Evolutionary conservation across 2,113 vertebrate species (phyloP).

Genomic region (Notothenia coriiceps): DNA sequence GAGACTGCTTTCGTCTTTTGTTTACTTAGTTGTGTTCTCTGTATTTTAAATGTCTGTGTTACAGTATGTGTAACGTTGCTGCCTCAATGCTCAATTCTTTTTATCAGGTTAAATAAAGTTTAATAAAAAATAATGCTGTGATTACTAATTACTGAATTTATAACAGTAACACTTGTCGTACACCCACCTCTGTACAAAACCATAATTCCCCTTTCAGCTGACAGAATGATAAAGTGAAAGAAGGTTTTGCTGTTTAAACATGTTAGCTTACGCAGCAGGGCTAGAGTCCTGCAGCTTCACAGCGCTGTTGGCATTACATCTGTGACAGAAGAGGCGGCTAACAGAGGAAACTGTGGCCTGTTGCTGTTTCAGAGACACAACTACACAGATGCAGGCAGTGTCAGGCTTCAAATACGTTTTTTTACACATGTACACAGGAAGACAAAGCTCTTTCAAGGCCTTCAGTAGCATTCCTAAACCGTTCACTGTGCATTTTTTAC

Average conservation of each 20-base stretch:
- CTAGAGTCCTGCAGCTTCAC: slow-evolving; percentile 28
- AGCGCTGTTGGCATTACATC: slow-evolving; percentile 29
- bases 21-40: too few species aligned
- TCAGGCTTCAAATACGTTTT: not conserved
- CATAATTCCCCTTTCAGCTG: not conserved
- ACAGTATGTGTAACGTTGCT: too few species aligned
- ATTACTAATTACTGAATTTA: too few species aligned
- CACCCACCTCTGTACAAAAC: too few species aligned
- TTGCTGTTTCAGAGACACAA: slow-evolving; percentile 1
- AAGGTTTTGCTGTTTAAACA: not conserved
- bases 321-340: slow-evolving; percentile 17
- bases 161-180: too few species aligned
- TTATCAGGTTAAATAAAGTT: too few species aligned
- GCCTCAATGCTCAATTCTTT: too few species aligned
- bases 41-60: too few species aligned
- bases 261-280: not conserved
- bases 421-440: not conserved
- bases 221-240: not conserved
- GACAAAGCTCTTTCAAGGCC: not conserved
- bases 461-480: not conserved
- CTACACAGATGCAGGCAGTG: not conserved
- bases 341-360: not conserved
- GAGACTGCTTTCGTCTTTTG: too few species aligned
- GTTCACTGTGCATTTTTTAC: not conserved
- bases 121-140: too few species aligned